Conservation (phyloP, 1,140 invertebrate species). For the Cardiocondyla obscurior region DNA sequence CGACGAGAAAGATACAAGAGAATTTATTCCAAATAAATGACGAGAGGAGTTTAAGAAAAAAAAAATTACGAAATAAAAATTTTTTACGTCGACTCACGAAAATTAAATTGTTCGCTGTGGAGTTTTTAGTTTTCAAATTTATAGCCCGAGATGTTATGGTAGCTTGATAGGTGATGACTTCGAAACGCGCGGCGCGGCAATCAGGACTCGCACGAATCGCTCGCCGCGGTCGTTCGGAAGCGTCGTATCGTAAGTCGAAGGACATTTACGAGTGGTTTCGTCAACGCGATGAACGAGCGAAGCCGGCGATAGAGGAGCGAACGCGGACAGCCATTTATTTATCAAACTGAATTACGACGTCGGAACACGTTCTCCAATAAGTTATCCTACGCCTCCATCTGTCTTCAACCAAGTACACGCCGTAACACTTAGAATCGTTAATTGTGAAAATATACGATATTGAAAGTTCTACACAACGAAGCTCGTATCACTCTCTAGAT, state of each 20-base stretch:
- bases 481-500: neutral
- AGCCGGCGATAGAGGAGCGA: conserved; percentile 24
- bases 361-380: conserved; percentile 54
- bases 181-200: conserved; percentile 6
- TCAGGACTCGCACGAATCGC: conserved; percentile 20
- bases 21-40: neutral
- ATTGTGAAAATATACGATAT: neutral
- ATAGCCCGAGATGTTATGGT: neutral
- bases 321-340: conserved; percentile 46
- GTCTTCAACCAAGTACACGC: conserved; percentile 2
- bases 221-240: conserved; percentile 41
- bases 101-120: neutral
- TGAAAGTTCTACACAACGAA: neutral
- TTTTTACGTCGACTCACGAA: neutral
- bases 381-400: conserved; percentile 35
- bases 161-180: conserved; percentile 7
- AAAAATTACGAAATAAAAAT: neutral
- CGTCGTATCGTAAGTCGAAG: conserved; percentile 34
- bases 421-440: neutral
- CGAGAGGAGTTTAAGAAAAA: neutral
- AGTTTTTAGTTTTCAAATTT: conserved; percentile 21
- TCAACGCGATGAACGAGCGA: conserved; percentile 13
- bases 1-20: neutral
- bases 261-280: conserved; percentile 58
- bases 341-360: conserved; percentile 59